phyloP scores from a whole-genome alignment of 2,888 invertebrate genomes.

The Rotaria sp. region DNA sequence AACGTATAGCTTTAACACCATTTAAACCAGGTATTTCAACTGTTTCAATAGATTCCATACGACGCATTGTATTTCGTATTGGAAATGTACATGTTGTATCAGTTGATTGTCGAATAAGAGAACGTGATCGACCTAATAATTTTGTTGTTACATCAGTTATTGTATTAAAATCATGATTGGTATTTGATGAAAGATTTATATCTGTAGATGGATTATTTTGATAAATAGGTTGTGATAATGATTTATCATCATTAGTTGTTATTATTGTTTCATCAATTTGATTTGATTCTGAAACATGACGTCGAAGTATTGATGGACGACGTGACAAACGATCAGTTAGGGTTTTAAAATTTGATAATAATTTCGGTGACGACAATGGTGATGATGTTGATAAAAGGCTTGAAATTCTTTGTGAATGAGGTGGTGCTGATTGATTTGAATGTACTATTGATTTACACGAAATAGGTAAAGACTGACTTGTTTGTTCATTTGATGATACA shows the following conservation, averaged over 20 bases:
- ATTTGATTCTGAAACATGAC: neutral
- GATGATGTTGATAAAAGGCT: neutral
- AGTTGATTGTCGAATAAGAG: neutral
- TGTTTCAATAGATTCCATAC: conserved; percentile 34
- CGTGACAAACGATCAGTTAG: neutral
- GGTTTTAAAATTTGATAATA: neutral
- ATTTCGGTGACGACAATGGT: neutral
- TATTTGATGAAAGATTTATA: neutral
- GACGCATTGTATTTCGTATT: neutral
- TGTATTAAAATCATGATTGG: neutral
- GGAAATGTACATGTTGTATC: neutral
- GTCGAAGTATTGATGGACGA: neutral
- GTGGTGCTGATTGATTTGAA: neutral
- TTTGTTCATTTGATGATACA: neutral
- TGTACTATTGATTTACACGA: no score
- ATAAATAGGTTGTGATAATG: neutral
- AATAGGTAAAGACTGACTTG: neutral
- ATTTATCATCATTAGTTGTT: neutral
- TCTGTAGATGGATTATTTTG: neutral
- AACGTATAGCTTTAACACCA: conserved; percentile 30
- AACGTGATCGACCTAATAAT: neutral
- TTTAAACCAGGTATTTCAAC: conserved; percentile 40
- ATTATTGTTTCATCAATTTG: neutral
- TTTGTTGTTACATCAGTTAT: neutral
- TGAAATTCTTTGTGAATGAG: neutral